Percentiles rank a stretch among this genome's conserved stretches.
Evolutionary conservation across 2,888 invertebrate genomes (phyloP).

Genomic region (Oscheius sp.): DNA sequence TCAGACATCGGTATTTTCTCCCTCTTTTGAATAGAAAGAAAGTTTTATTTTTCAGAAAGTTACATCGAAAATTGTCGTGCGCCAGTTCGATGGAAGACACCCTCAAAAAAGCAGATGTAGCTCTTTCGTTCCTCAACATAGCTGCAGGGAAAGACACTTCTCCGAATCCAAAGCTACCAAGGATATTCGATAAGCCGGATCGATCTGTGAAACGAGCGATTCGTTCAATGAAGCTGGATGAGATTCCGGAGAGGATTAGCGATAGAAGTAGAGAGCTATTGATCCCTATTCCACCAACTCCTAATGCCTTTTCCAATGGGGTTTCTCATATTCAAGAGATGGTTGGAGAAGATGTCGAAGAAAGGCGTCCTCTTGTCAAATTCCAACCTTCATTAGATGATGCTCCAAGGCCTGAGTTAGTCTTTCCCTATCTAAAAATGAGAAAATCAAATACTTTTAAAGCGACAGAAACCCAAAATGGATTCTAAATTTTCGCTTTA

Average conservation of each 20-base stretch:
- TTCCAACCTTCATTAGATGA: neutral
- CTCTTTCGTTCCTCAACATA: slow-evolving; percentile 35
- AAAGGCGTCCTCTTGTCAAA: slow-evolving; percentile 1
- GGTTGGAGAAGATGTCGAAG: neutral
- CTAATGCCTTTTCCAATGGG: neutral
- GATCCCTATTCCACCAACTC: neutral
- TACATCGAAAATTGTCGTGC: slow-evolving; percentile 18
- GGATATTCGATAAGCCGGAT: slow-evolving; percentile 36
- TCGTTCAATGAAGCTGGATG: neutral
- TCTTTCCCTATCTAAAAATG: too few species aligned
- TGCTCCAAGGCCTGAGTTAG: neutral
- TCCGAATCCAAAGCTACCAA: slow-evolving; percentile 32
- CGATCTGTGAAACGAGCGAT: slow-evolving; percentile 12
- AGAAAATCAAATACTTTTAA: too few species aligned
- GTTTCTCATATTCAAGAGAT: neutral
- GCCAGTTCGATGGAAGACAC: slow-evolving; percentile 37
- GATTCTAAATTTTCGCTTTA: too few species aligned
- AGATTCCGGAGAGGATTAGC: neutral
- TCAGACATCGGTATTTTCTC: slow-evolving; percentile 32
- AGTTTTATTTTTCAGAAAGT: slow-evolving; percentile 17
- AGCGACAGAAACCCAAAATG: too few species aligned
- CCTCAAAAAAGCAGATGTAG: slow-evolving; percentile 41
- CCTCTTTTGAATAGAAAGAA: neutral
- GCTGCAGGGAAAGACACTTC: slow-evolving; percentile 35
- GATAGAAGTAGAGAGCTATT: neutral